phyloP scores from a whole-genome alignment of 23 tunicate genomes.

The Trididemnum clinides region DNA sequence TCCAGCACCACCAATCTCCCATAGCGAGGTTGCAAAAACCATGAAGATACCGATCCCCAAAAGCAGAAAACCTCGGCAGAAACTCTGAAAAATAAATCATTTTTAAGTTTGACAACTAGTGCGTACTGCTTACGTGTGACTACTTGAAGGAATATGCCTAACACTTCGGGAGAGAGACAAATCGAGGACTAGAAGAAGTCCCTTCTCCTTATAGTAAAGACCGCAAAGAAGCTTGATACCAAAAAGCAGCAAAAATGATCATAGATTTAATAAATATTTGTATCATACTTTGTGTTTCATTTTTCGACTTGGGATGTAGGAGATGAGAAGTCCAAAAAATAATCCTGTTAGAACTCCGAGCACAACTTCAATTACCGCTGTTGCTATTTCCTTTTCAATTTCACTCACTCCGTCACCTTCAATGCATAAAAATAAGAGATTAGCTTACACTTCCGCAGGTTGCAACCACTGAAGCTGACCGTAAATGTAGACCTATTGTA shows the following conservation, averaged over 20 bases:
- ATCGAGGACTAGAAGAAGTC: neutral
- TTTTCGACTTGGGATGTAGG: constrained; percentile 55
- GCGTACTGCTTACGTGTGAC: too few species aligned
- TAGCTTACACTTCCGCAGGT: neutral
- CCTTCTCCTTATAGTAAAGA: neutral
- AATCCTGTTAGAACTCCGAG: constrained; percentile 69
- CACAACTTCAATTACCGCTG: constrained; percentile 61
- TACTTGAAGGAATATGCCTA: too few species aligned
- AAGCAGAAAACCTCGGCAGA: constrained; percentile 68
- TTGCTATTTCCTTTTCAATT: constrained; percentile 51
- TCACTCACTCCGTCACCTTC: too few species aligned
- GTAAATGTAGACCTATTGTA: neutral
- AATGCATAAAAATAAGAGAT: too few species aligned
- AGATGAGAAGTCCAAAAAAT: constrained; percentile 62
- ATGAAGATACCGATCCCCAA: constrained; percentile 51
- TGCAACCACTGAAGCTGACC: neutral
- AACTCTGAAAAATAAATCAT: constrained; percentile 19
- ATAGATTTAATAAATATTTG: neutral
- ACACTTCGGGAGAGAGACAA: too few species aligned
- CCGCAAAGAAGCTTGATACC: neutral
- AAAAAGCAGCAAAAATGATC: neutral
- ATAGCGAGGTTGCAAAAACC: constrained; percentile 58
- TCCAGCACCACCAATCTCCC: constrained; percentile 82
- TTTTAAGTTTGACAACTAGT: neutral
- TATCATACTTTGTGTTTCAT: constrained; percentile 70